These are phyloP conservation scores for Theodoxus fluviatilis DNA, from an alignment of 2,888 invertebrate species.

Conservation along the genomic window DNA sequence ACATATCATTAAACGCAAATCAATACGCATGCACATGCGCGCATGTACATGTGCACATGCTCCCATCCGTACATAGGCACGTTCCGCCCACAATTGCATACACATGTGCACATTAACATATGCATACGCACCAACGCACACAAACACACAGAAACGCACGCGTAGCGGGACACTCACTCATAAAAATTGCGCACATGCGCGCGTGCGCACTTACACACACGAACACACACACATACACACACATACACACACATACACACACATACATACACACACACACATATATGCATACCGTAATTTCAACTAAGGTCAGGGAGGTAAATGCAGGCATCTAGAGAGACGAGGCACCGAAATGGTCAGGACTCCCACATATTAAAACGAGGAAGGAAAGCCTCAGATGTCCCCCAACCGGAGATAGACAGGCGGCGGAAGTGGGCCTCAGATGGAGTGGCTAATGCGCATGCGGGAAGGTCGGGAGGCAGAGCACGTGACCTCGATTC, in stretches of 20 bases:
- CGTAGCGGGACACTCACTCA: not conserved
- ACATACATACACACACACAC: not conserved
- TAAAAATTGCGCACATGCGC: not conserved
- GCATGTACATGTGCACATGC: not conserved
- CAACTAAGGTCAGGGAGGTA: not conserved
- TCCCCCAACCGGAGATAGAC: too few species aligned
- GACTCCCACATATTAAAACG: too few species aligned
- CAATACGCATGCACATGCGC: too few species aligned
- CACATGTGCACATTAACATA: not conserved
- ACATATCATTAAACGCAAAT: too few species aligned
- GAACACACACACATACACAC: not conserved
- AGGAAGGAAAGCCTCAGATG: too few species aligned
- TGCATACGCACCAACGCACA: not conserved
- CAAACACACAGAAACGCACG: not conserved
- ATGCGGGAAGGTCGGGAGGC: too few species aligned
- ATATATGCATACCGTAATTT: not conserved
- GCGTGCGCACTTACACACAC: not conserved
- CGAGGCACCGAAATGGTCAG: too few species aligned
- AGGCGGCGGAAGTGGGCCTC: too few species aligned
- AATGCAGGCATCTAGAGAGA: too few species aligned
- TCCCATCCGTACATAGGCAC: not conserved
- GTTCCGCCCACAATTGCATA: too few species aligned
- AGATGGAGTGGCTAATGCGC: too few species aligned
- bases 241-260: slow-evolving; percentile 3
- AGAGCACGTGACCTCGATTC: too few species aligned